Evolutionary conservation across 2,797 vertebrate species (phyloP).

Genomic region (Lateolabrax maculatus): DNA sequence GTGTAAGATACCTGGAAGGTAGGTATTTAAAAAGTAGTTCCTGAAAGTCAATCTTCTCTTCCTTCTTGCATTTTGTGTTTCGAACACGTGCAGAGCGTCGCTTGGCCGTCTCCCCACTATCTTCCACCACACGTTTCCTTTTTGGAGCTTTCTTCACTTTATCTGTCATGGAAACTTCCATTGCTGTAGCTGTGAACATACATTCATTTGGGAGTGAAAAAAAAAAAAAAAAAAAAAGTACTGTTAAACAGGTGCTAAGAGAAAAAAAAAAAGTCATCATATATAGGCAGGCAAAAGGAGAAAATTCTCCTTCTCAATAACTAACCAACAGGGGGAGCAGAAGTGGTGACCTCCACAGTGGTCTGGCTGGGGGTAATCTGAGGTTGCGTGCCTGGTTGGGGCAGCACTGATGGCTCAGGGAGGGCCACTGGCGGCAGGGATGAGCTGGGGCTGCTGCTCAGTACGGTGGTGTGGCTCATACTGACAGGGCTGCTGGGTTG

Average conservation of each 20-base stretch:
- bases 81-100: slow-evolving; percentile 96
- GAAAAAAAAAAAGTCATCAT: background rate
- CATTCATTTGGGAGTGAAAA: too few species aligned
- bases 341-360: slow-evolving; percentile 84
- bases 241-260: background rate
- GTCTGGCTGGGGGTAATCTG: slow-evolving; percentile 84
- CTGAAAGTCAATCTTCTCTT: slow-evolving; percentile 98
- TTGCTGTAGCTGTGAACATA: slow-evolving; percentile 72
- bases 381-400: slow-evolving; percentile 71
- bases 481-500: slow-evolving; percentile 77
- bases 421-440: slow-evolving; percentile 77
- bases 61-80: slow-evolving; percentile 98
- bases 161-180: slow-evolving; percentile 88
- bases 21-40: slow-evolving; percentile 95
- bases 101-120: slow-evolving; percentile 95
- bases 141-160: slow-evolving; percentile 95
- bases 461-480: slow-evolving; percentile 69
- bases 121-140: slow-evolving; percentile 91
- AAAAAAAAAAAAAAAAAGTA: background rate
- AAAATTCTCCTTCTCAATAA: background rate
- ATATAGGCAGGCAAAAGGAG: background rate
- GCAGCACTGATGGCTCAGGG: slow-evolving; percentile 61
- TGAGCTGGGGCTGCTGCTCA: slow-evolving; percentile 83
- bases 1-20: slow-evolving; percentile 90
- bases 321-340: slow-evolving; percentile 79